These are phyloP conservation scores for Apantesis nais DNA, from an alignment of 2,888 invertebrate species.

Conservation along the genomic window DNA sequence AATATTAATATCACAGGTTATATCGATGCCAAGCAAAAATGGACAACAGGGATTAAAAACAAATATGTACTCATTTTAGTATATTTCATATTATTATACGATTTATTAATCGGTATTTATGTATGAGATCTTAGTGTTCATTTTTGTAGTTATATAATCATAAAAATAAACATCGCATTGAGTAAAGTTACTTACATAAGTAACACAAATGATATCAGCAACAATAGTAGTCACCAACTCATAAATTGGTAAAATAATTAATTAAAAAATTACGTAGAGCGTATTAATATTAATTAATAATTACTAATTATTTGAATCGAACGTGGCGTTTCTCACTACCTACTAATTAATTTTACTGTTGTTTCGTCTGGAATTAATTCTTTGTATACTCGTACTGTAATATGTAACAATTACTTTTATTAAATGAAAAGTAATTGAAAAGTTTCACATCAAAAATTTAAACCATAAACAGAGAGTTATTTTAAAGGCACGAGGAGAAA, in stretches of 20 bases:
- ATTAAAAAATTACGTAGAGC: constrained; percentile 1
- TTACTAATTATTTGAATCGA: constrained; percentile 17
- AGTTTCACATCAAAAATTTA: too few species aligned
- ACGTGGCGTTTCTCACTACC: constrained; percentile 23
- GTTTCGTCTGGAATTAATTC: constrained; percentile 27
- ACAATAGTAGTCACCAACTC: neutral
- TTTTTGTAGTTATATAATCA: neutral
- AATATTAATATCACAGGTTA: neutral
- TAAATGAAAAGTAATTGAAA: neutral
- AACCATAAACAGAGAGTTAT: constrained; percentile 3
- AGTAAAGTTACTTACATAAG: neutral
- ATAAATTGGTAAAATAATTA: neutral
- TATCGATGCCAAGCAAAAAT: neutral
- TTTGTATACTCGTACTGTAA: constrained; percentile 7
- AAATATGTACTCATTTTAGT: neutral
- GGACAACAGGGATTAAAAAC: neutral
- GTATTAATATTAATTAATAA: constrained; percentile 17
- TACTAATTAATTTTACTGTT: constrained; percentile 33
- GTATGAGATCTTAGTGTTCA: neutral
- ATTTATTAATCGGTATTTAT: neutral
- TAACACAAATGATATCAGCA: neutral
- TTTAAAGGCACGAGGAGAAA: constrained; percentile 29
- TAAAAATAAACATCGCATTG: too few species aligned
- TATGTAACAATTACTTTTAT: neutral
- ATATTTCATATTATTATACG: neutral